Base-by-base conservation (phyloP, 1,140 invertebrate genomes). In the Laodelphax striatellus region DNA sequence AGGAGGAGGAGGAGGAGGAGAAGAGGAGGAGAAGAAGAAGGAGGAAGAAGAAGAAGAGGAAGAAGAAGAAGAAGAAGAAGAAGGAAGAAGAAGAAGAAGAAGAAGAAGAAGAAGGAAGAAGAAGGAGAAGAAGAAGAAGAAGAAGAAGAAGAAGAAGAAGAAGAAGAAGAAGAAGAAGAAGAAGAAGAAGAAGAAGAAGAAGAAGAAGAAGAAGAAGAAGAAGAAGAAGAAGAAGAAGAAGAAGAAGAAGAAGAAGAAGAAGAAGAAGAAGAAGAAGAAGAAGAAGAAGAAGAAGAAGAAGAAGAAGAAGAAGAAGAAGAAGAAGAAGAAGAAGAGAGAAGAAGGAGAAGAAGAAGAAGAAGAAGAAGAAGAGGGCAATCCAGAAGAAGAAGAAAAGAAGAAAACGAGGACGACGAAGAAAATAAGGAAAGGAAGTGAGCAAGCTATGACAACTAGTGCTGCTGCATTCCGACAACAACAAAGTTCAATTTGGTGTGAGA, bases 181-280 rank as follows among this genome's bases (percentile, higher is more conserved):
- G n/a, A n/a, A n/a, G n/a, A n/a, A n/a, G n/a, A n/a, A n/a, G n/a
- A n/a, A n/a, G n/a, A n/a, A n/a, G n/a, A n/a, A n/a, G n/a, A n/a
- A 42, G 53, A 21, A n/a, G n/a, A 6, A 22, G 17, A n/a, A 42
- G 42, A 22, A 57, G 22, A 34, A 21, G 57, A 59, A n/a, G 50
- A 41, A 28, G 38, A n/a, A 21, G 13, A 24, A 24, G 44, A 55
- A 44, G 46, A 62, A 43, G 41, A 41, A 62, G 38, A 21, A 61
- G 50, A 44, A 60, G 41, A 62, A 43, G 11, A 34, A 56, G 53
- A 53, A 43, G 53, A 52, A 62, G 58, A 43, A 24, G 55, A 31
- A 31, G 28, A 31, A 4, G 28, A 31, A 31, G 9, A 5, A 31
- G 28, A 31, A 31, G 9, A 5, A 38, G 34, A 38, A 38, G 34